Conservation (phyloP, 2,888 invertebrate species). For the Strigamia maritima region DNA sequence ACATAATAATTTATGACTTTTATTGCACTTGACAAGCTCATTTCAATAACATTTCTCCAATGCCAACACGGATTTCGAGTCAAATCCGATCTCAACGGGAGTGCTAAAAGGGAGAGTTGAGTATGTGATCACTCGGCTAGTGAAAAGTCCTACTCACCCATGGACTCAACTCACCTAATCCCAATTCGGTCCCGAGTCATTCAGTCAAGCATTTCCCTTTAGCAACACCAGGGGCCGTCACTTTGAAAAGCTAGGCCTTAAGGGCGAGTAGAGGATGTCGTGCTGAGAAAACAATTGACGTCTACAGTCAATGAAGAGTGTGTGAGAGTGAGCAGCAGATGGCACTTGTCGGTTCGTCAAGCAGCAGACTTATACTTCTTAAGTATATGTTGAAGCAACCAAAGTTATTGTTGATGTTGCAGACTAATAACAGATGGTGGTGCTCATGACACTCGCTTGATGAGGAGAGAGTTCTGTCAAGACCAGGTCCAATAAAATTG, state of each 20-base stretch:
- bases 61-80: neutral
- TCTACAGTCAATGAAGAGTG: slow-evolving; percentile 1
- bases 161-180: too few relatives aligned
- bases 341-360: slow-evolving; percentile 5
- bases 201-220: neutral
- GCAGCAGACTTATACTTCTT: slow-evolving; percentile 5
- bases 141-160: neutral
- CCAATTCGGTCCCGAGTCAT: neutral
- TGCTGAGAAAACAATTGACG: slow-evolving; percentile 10
- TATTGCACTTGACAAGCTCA: neutral
- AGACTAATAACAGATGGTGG: slow-evolving; percentile 15
- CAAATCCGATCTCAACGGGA: neutral
- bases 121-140: neutral
- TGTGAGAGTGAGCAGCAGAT: neutral
- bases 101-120: neutral
- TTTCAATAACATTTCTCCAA: too few relatives aligned
- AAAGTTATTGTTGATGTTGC: slow-evolving; percentile 15
- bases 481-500: neutral
- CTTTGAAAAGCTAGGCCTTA: neutral
- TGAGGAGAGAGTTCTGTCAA: neutral
- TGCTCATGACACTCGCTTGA: slow-evolving; percentile 15
- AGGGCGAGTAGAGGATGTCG: too few relatives aligned
- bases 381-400: slow-evolving; percentile 1
- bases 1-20: neutral
- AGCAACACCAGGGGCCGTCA: neutral